These are phyloP conservation scores for Ctenoplectra terminalis DNA, from an alignment of 1,140 invertebrate species.

Conservation along the genomic window DNA sequence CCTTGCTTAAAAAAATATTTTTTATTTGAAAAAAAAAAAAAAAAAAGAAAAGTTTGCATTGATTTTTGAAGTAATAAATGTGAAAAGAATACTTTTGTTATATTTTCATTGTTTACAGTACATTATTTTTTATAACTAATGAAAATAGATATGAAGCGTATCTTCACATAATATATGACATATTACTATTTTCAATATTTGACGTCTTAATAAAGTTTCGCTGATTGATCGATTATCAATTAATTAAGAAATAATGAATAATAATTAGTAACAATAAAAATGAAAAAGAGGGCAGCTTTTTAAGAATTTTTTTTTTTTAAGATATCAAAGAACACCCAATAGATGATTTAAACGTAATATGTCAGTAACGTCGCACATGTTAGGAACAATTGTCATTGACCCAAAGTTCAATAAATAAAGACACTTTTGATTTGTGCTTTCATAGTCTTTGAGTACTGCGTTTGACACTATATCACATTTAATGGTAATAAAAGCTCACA, in stretches of 20 bases:
- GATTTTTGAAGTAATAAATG: neutral
- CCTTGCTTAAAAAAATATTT: neutral
- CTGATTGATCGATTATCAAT: too few species aligned
- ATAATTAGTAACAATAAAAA: neutral
- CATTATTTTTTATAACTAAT: conserved; percentile 13
- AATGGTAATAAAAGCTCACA: conserved; percentile 34
- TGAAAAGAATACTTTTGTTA: neutral
- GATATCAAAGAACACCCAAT: conserved; percentile 4
- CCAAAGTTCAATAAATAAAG: conserved; percentile 40
- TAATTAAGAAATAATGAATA: too few species aligned
- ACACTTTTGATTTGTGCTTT: conserved; percentile 56
- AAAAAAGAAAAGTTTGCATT: too few species aligned
- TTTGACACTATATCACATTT: conserved; percentile 42
- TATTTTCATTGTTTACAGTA: neutral
- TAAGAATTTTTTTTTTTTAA: neutral
- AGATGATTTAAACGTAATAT: conserved; percentile 5
- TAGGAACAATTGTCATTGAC: conserved; percentile 53
- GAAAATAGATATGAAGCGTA: neutral
- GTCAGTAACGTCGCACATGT: conserved; percentile 17
- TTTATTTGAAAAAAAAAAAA: too few species aligned
- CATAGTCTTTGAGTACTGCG: conserved; percentile 23
- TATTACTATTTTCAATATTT: neutral
- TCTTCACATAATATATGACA: neutral
- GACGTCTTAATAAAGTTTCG: neutral
- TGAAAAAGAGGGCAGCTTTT: neutral